Evolutionary conservation across 2,113 vertebrate genomes (phyloP).

Genomic region (Sclerurus mexicanus): DNA sequence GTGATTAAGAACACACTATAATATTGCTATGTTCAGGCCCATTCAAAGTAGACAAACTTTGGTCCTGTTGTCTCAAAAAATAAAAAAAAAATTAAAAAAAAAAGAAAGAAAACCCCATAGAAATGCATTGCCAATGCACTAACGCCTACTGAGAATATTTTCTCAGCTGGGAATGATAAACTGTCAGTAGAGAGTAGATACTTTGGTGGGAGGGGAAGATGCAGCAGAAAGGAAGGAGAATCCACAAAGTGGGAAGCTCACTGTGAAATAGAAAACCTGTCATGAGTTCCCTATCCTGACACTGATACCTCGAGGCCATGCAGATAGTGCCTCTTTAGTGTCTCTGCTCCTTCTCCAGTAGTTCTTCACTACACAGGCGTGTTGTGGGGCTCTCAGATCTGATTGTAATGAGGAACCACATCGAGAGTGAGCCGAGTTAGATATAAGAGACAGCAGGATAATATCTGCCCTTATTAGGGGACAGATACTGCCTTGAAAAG

Average conservation of each 20-base stretch:
- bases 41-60: neutral
- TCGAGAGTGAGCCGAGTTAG: neutral
- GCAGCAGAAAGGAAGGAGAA: neutral
- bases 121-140: neutral
- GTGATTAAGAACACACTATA: neutral
- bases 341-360: neutral
- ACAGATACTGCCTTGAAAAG: slow-evolving; percentile 17
- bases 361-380: neutral
- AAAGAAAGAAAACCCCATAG: neutral
- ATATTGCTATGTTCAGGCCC: neutral
- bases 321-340: neutral
- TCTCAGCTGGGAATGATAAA: neutral
- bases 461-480: slow-evolving; percentile 27
- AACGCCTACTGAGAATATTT: neutral
- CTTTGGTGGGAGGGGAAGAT: neutral
- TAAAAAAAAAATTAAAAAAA: neutral
- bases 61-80: neutral
- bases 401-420: neutral
- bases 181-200: neutral
- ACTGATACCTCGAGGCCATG: neutral
- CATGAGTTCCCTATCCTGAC: neutral
- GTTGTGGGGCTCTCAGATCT: neutral
- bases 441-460: neutral
- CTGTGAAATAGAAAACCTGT: neutral
- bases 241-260: neutral